Conservation (phyloP, 2,113 vertebrate genomes). For the Ceyx margarethae region DNA sequence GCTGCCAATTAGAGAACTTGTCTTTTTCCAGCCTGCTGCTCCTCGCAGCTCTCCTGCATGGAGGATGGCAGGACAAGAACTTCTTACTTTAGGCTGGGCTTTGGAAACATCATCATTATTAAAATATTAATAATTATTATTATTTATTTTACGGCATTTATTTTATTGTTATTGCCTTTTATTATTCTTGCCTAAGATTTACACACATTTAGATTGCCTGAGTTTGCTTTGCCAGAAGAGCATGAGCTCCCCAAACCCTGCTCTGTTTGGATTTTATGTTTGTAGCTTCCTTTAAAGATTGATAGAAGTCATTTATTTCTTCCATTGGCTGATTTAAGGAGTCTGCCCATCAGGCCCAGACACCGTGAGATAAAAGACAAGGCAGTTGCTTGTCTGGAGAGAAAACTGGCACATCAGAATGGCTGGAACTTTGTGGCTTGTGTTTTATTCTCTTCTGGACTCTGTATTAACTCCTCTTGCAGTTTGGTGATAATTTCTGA, state of each 20-base stretch:
- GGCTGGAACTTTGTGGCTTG: background rate
- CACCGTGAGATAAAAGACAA: background rate
- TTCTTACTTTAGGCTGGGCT: background rate
- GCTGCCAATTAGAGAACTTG: slow-evolving; percentile 39
- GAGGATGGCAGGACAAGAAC: background rate
- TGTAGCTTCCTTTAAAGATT: background rate
- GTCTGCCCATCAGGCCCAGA: background rate
- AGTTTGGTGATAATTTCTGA: background rate
- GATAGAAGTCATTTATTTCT: background rate
- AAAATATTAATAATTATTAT: too few relatives aligned
- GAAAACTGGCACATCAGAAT: background rate
- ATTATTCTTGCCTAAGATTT: too few relatives aligned
- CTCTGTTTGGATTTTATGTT: background rate
- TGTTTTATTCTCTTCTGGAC: background rate
- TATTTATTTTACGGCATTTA: too few relatives aligned
- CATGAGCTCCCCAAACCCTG: background rate
- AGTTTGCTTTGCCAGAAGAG: background rate
- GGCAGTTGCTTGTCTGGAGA: background rate
- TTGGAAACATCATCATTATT: background rate
- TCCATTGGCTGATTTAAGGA: background rate
- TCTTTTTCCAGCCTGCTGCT: slow-evolving; percentile 41
- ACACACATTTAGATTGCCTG: background rate
- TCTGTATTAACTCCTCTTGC: background rate
- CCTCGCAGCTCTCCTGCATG: background rate
- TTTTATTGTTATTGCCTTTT: too few relatives aligned